Conservation (phyloP, 2,113 vertebrate genomes). For the Psittacula cyanocephala region DNA sequence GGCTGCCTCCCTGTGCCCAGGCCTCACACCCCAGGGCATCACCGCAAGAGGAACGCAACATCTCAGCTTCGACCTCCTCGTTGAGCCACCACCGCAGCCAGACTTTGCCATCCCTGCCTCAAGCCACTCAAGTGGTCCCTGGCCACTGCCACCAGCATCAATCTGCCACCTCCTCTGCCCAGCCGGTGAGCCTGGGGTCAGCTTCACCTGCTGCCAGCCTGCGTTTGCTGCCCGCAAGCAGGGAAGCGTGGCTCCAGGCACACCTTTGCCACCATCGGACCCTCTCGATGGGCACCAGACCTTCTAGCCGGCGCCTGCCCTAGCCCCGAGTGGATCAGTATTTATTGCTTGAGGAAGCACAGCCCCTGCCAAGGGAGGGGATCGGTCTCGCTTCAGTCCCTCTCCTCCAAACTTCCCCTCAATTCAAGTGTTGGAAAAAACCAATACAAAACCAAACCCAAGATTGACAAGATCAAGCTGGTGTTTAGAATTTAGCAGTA, state of each 20-base stretch:
- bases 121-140: neutral
- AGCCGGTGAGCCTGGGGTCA: rapidly evolving
- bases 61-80: neutral
- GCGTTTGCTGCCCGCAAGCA: neutral
- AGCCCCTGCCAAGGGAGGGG: neutral
- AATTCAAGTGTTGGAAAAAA: neutral
- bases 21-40: neutral
- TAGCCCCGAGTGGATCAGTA: rapidly evolving
- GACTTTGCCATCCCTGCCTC: neutral
- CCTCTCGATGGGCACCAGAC: neutral
- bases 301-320: neutral
- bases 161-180: rapidly evolving
- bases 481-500: conserved; percentile 6
- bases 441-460: neutral
- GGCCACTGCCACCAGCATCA: neutral
- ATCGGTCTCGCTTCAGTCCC: neutral
- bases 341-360: neutral
- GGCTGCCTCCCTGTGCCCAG: rapidly evolving
- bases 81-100: rapidly evolving
- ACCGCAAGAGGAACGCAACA: rapidly evolving
- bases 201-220: neutral
- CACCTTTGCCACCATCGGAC: neutral
- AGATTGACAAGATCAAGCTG: neutral
- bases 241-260: neutral
- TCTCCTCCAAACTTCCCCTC: neutral